These are phyloP conservation scores for Julus scanicus DNA, from an alignment of 2,888 invertebrate genomes.

Conservation along the genomic window DNA sequence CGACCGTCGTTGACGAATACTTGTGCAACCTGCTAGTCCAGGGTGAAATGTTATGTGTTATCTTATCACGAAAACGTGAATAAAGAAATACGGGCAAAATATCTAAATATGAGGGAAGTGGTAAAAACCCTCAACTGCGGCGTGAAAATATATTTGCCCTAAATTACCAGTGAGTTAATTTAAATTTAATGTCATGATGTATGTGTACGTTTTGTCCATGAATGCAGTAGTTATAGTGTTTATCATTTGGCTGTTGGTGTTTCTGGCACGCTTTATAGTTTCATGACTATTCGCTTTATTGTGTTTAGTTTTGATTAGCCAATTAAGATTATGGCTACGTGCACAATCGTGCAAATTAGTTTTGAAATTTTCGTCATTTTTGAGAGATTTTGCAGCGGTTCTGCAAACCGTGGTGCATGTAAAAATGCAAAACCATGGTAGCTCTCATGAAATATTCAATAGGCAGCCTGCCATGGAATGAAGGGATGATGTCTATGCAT, in stretches of 20 bases:
- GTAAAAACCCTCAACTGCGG: background rate
- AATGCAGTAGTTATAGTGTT: background rate
- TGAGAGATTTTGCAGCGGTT: background rate
- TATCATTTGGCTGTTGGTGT: background rate
- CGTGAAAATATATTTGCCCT: constrained; percentile 14
- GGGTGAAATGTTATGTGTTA: background rate
- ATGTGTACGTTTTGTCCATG: background rate
- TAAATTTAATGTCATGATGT: background rate
- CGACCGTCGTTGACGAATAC: background rate
- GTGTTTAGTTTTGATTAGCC: background rate
- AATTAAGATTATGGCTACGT: background rate
- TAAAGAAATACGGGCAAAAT: background rate
- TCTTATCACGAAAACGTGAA: constrained; percentile 32
- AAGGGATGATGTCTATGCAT: background rate
- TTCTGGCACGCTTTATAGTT: constrained; percentile 24
- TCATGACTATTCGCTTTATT: background rate
- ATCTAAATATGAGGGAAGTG: background rate
- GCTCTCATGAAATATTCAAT: background rate
- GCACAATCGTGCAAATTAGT: background rate
- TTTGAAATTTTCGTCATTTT: background rate
- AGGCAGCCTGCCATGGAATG: background rate
- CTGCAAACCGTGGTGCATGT: background rate
- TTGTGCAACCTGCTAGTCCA: background rate
- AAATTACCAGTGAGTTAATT: constrained; percentile 23
- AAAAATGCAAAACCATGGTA: background rate